Evolutionary conservation across 2,797 vertebrate genomes (phyloP).

Genomic region (Poecilia velifera): DNA sequence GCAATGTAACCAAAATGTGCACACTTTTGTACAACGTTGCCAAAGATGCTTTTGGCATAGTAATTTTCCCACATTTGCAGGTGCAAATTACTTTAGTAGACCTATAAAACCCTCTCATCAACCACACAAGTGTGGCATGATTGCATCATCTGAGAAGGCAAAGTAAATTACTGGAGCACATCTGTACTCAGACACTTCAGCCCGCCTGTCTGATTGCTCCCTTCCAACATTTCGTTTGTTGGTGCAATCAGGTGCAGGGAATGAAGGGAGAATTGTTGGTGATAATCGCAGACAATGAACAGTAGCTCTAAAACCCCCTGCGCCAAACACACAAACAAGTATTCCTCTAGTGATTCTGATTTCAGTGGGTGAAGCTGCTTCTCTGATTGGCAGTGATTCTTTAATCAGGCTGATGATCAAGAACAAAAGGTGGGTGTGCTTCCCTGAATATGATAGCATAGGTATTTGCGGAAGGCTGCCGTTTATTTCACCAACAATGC

Average conservation of each 20-base stretch:
- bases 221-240: conserved; percentile 8
- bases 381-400: conserved; percentile 27
- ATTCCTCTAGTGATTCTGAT: conserved; percentile 20
- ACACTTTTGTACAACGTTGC: neutral
- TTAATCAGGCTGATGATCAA: conserved; percentile 10
- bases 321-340: neutral
- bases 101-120: conserved; percentile 10
- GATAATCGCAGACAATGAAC: conserved; percentile 11
- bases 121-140: conserved; percentile 16
- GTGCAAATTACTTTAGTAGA: conserved; percentile 16
- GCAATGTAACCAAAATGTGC: neutral
- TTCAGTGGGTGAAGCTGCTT: conserved; percentile 9
- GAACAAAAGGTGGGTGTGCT: neutral
- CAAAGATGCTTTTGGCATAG: neutral
- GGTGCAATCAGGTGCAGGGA: conserved; percentile 22
- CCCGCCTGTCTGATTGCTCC: conserved; percentile 31
- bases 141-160: conserved; percentile 40
- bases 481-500: conserved; percentile 10
- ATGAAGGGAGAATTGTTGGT: neutral
- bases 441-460: conserved; percentile 5
- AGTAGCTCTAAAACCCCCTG: conserved; percentile 1
- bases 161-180: conserved; percentile 28
- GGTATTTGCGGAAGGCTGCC: conserved; percentile 27
- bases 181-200: conserved; percentile 24
- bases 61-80: conserved; percentile 18